A percentile compares a stretch with the other conserved stretches of the same genome.
Evolutionary conservation across 2,113 vertebrate genomes (phyloP).

Genomic region (Thalassarche chlororhynchos): DNA sequence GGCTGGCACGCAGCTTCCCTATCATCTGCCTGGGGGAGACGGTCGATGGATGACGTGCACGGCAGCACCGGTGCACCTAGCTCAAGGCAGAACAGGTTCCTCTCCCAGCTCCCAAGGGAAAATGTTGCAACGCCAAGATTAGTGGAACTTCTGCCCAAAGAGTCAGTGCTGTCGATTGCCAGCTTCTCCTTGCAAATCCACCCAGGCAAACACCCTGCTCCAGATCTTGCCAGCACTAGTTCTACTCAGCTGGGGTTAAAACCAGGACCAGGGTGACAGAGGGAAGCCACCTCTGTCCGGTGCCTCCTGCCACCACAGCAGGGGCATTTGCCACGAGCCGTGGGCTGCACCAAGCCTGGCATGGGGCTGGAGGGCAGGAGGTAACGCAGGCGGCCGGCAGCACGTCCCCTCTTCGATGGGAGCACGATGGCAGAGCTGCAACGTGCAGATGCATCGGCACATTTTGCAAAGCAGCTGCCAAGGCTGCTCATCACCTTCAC

Average conservation of each 20-base stretch:
- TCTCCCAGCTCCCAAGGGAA: neutral
- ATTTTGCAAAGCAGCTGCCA: neutral
- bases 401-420: fast-evolving
- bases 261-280: neutral
- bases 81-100: neutral
- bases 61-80: fast-evolving
- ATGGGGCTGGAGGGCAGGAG: neutral
- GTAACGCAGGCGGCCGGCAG: neutral
- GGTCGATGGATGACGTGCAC: fast-evolving
- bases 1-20: neutral
- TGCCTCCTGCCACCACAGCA: neutral
- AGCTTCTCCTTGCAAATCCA: neutral
- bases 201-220: neutral
- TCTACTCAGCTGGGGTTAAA: neutral
- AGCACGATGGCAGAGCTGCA: neutral
- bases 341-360: neutral
- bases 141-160: neutral
- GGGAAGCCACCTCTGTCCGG: neutral
- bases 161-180: neutral
- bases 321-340: neutral
- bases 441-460: fast-evolving
- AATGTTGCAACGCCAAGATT: no score
- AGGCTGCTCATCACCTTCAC: neutral
- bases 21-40: neutral
- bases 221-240: neutral